phyloP scores from a whole-genome alignment of 2,797 vertebrate genomes.

The Fratercula arctica region DNA sequence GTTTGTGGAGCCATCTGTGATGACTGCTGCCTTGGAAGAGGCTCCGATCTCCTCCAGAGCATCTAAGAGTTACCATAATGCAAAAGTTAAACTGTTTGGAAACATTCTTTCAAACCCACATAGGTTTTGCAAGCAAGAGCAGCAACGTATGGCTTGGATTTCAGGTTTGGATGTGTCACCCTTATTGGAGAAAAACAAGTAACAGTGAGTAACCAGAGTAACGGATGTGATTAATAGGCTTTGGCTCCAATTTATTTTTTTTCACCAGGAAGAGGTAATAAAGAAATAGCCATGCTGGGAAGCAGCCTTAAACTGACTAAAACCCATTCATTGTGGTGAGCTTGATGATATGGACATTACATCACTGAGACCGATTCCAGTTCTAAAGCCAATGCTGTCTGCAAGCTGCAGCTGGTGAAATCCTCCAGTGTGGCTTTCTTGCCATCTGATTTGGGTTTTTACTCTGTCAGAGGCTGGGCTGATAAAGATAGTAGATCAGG shows the following conservation, averaged over 20 bases:
- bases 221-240: constrained; percentile 50
- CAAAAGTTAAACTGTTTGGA: background rate
- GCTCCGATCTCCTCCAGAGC: background rate
- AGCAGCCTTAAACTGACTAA: constrained; percentile 36
- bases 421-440: background rate
- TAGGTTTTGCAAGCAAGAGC: background rate
- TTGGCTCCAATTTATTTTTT: background rate
- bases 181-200: constrained; percentile 27
- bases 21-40: background rate
- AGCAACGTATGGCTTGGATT: background rate
- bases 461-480: background rate
- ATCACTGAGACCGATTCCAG: background rate
- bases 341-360: constrained; percentile 43
- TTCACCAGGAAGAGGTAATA: constrained; percentile 24
- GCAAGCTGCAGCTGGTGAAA: constrained; percentile 10
- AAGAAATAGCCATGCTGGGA: constrained; percentile 49
- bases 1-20: background rate
- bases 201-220: constrained; percentile 45
- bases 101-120: background rate
- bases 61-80: background rate
- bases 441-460: background rate
- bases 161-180: constrained; percentile 18
- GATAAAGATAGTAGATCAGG: background rate
- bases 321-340: constrained; percentile 50
- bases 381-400: background rate